A percentile compares a stretch with the other conserved stretches of the same genome.
Conservation (phyloP, 2,113 vertebrate genomes). For the Mystacornis crossleyi region DNA sequence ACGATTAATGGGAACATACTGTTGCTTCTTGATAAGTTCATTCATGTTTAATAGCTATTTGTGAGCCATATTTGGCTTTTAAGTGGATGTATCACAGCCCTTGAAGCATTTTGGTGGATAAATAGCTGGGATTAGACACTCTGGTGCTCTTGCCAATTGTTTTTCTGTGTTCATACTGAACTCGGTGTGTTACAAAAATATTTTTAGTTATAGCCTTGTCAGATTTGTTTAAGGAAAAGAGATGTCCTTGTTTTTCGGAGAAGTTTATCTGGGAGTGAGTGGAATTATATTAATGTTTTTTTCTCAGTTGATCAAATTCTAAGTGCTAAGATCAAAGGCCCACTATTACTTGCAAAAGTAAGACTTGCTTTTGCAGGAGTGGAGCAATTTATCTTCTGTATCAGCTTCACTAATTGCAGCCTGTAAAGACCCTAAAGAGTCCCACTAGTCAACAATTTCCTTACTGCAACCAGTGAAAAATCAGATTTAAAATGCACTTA, state of each 20-base stretch:
- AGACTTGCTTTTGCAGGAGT: background rate
- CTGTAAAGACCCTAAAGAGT: background rate
- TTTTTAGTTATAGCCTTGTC: conserved; percentile 11
- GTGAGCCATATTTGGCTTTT: background rate
- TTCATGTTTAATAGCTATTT: background rate
- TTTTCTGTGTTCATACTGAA: background rate
- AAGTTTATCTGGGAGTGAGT: background rate
- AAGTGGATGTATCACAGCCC: background rate
- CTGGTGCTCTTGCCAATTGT: background rate
- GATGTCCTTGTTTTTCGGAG: background rate
- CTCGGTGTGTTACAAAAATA: background rate
- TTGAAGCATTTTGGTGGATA: background rate
- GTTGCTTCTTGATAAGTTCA: background rate
- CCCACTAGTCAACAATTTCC: background rate
- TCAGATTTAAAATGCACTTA: background rate
- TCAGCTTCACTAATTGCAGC: background rate
- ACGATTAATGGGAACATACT: background rate
- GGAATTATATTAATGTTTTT: background rate
- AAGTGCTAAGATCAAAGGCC: background rate
- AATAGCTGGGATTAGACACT: background rate
- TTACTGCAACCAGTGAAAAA: background rate
- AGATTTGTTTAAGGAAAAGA: conserved; percentile 5
- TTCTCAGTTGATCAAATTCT: background rate
- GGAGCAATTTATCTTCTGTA: background rate
- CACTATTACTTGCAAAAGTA: background rate